Evolutionary conservation across 2,113 vertebrate genomes (phyloP).

Genomic region (Passer montanus): DNA sequence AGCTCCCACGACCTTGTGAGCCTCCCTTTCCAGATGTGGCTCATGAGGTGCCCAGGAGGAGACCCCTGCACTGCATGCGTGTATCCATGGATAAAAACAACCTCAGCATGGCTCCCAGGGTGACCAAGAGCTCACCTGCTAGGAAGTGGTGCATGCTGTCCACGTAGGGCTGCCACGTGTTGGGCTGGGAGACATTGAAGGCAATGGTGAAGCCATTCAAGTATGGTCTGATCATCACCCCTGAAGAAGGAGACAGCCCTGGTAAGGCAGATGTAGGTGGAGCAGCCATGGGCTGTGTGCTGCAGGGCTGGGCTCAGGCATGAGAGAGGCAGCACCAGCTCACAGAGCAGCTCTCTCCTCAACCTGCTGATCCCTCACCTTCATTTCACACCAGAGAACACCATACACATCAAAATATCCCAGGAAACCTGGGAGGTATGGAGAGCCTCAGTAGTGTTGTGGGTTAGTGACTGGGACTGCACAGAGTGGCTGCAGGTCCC

Average conservation of each 20-base stretch:
- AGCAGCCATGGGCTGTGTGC: background rate
- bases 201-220: conserved; percentile 83
- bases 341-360: background rate
- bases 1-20: background rate
- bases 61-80: rapidly evolving
- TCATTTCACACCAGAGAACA: background rate
- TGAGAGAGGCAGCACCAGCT: background rate
- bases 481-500: background rate
- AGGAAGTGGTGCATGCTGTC: conserved; percentile 87
- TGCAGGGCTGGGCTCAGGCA: background rate
- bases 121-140: conserved; percentile 76
- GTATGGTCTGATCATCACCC: conserved; percentile 93
- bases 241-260: conserved; percentile 74
- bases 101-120: rapidly evolving
- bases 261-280: background rate
- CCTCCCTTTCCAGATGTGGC: background rate
- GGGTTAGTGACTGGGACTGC: background rate
- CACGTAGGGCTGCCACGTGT: conserved; percentile 88
- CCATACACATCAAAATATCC: rapidly evolving
- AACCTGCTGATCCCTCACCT: background rate
- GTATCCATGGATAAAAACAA: background rate
- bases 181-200: conserved; percentile 86
- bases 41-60: background rate
- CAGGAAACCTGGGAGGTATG: background rate
- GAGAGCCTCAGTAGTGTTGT: background rate